Percentiles rank a stretch among this genome's conserved stretches.
These are phyloP conservation scores for Callopanchax toddi DNA, from an alignment of 2,113 vertebrate genomes.

Conservation along the genomic window DNA sequence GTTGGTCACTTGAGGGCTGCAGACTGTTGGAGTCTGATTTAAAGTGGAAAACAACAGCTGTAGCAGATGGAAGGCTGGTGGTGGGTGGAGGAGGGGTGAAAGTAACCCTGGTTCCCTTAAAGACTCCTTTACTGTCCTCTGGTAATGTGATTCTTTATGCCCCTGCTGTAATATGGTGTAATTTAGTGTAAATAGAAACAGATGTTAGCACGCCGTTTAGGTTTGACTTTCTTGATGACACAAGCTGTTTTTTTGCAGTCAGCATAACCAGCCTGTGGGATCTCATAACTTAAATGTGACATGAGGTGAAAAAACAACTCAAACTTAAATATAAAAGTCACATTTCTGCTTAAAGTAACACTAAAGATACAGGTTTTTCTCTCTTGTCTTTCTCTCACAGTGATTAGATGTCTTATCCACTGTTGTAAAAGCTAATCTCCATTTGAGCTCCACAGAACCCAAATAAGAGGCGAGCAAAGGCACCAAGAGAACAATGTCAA, in stretches of 20 bases:
- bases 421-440: no score
- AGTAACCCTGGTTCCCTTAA: background rate
- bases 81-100: slow-evolving; percentile 9
- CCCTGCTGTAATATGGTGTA: background rate
- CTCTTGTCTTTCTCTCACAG: background rate
- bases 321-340: background rate
- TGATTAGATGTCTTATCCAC: no score
- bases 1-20: no score
- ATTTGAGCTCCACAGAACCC: no score
- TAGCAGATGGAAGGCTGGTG: slow-evolving; percentile 28
- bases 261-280: background rate
- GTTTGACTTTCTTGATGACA: background rate
- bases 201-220: background rate
- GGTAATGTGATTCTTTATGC: background rate
- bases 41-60: slow-evolving; percentile 74
- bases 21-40: slow-evolving; percentile 24
- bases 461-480: no score
- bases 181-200: slow-evolving; percentile 6
- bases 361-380: background rate
- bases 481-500: no score
- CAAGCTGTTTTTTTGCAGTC: background rate
- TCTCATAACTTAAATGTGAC: background rate
- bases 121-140: background rate
- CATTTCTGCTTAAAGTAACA: background rate
- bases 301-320: background rate